Conservation (phyloP, 1,140 invertebrate genomes). For the Diachasmimorpha longicaudata region DNA sequence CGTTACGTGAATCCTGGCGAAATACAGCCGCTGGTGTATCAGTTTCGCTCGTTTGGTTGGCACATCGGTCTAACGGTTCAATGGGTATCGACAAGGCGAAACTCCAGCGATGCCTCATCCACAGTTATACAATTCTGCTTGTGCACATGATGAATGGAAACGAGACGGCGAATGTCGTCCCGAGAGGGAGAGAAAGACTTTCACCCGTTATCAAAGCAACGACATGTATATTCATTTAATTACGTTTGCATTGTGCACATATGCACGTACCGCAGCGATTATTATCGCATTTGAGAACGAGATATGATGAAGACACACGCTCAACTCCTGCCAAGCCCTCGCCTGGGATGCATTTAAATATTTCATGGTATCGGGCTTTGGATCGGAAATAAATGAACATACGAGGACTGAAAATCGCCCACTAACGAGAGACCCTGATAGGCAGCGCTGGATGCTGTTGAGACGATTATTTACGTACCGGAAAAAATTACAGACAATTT, state of each 20-base stretch:
- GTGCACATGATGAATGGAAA: background rate
- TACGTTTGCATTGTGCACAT: constrained; percentile 51
- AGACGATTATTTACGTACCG: too few species aligned
- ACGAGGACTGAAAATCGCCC: constrained; percentile 15
- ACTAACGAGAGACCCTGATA: constrained; percentile 38
- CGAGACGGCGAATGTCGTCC: background rate
- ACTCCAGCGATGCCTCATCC: background rate
- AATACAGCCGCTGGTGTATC: background rate
- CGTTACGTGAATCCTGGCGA: constrained; percentile 29
- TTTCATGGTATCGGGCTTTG: background rate
- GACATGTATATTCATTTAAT: constrained; percentile 44
- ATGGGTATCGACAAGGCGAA: background rate
- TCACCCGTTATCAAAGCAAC: constrained; percentile 1
- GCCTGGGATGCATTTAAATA: background rate
- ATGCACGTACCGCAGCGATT: constrained; percentile 40
- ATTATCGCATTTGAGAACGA: constrained; percentile 40
- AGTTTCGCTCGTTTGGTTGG: constrained; percentile 1
- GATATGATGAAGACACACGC: constrained; percentile 42
- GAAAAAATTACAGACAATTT: too few species aligned
- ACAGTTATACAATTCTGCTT: background rate
- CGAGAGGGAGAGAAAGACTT: background rate
- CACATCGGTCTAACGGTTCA: background rate
- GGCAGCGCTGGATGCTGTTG: background rate
- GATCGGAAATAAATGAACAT: constrained; percentile 12
- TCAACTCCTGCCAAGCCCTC: background rate